Evolutionary conservation across 2,888 invertebrate genomes (phyloP), one percentile per base, ranked within the genome.

Genomic region (Pteria penguin): DNA sequence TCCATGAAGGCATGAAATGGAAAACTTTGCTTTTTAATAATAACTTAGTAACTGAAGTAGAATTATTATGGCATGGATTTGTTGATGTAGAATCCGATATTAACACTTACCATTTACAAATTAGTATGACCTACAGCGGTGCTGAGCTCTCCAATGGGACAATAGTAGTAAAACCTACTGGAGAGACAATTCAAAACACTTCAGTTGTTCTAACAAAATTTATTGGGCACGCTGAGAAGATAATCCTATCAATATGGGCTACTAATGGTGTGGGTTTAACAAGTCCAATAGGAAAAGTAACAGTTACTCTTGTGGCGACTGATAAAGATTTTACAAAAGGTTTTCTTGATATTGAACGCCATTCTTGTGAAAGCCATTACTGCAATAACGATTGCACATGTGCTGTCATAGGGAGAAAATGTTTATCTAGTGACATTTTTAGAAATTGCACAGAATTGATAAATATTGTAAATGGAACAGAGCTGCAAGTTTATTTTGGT

Each of bases 311-410:
- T 5, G 4, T 63, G 2, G 11, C 58, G 5, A 32, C 18, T 2
- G 67, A 62, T n/a, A 4, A 14, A 8, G 22, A 61, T 18, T 18
- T 27, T 26, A 29, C 24, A 18, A 33, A 29, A 0, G 82, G 84
- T 18, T 26, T 69, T 2, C 75, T 82, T 8, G 69, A 81, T 58
- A 32, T 82, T 22, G 61, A 81, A 58, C 79, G 73, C 62, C 82
- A 84, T 67, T 82, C 82, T 0, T 84, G 84, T 76, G 70, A 65
- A 18, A 26, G 62, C n/a, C 77, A 82, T 29, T 80, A 68, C 22
- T 84, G 84, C 36, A 80, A 80, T 31, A 78, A 81, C 18, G 80
- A 80, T 22, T 83, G 83, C 57, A 84, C 84, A 1, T 84, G 84
- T 31, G 80, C 82, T n/a, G 75, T 80, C 2, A n/a, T 84, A n/a